Conservation (phyloP, 2,797 vertebrate genomes). For the Bovichtus variegatus region DNA sequence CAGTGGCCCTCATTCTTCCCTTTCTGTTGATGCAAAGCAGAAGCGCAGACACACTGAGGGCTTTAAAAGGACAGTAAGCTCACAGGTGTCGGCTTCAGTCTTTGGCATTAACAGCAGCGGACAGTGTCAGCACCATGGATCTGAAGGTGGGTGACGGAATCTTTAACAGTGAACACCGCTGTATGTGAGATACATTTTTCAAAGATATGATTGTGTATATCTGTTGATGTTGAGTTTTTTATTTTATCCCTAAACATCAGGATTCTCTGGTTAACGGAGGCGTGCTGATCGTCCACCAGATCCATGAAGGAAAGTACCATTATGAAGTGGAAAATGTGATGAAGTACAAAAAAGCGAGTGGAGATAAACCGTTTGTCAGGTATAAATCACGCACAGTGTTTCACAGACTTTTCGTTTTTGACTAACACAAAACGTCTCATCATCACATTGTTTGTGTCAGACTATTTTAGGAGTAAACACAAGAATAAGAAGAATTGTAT, state of each 20-base stretch:
- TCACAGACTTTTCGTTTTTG: not conserved
- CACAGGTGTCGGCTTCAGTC: not conserved
- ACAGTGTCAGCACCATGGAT: constrained; percentile 64
- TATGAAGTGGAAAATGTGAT: constrained; percentile 82
- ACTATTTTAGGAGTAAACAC: not conserved
- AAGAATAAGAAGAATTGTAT: not conserved
- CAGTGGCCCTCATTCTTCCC: constrained; percentile 45
- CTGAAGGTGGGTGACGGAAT: constrained; percentile 52
- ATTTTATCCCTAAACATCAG: constrained; percentile 53
- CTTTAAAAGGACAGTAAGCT: constrained; percentile 7
- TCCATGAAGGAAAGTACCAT: constrained; percentile 78
- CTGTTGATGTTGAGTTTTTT: not conserved
- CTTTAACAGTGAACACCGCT: not conserved
- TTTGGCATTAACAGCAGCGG: not conserved
- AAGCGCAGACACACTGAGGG: not conserved
- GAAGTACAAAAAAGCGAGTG: constrained; percentile 43
- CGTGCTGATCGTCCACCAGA: constrained; percentile 72
- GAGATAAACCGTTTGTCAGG: constrained; percentile 71
- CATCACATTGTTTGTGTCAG: not conserved
- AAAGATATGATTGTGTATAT: not conserved
- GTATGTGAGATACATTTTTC: not conserved
- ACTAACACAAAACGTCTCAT: not conserved
- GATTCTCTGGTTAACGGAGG: constrained; percentile 64
- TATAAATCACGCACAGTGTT: constrained; percentile 47
- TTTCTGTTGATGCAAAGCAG: constrained; percentile 38